Base-by-base conservation (phyloP, 2,113 vertebrate species). In the Nothobranchius furzeri region DNA sequence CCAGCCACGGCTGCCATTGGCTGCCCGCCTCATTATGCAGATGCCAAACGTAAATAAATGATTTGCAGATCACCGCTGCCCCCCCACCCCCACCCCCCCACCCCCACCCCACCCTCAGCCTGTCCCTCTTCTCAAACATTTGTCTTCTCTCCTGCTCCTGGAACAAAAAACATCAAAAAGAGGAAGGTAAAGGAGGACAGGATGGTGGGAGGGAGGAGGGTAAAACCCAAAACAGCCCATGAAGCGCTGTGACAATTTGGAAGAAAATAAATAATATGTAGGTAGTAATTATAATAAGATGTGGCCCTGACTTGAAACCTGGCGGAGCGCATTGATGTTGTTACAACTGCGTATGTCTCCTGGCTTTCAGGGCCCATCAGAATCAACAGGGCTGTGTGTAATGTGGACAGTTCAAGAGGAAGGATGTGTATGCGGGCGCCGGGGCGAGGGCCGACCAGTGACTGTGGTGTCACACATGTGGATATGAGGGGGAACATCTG, bases 21-120 rank as follows among this genome's bases (percentile, higher is more conserved):
- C 87, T 92, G 50, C 90, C 82, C 88, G 90, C 89, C 94, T 96
- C 94, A 96, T 98, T 97, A 97, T 95, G 94, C 94, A 96, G 94
- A 95, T 91, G 90, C 89, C 85, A 94, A 94, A 96, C 90, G 92
- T 94, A 95, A 96, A 95, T 96, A 89, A 93, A 94, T 92, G 89
- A 92, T 90, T 87, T 90, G 85, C 84, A 85, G 84, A 87, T 91
- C 83, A 76, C 79, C 58, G 68, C 73, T 73, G 59, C 83, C 75
- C 79, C 82, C 85, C 84, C 82, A 51, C 46, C 43, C 45, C 55
- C 45, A 20, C 47, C 74, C 66, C 82, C 85, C 84, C 82, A 51
- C 46, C 43, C 45, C 55, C 45, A 20, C 47, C 74, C 42, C 60
- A 42, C 78, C 51, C 50, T 60, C 37, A 12, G 51, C 70, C 73